These are phyloP conservation scores for Drosophila miranda DNA, from an alignment of 1,140 invertebrate genomes.

Conservation along the genomic window DNA sequence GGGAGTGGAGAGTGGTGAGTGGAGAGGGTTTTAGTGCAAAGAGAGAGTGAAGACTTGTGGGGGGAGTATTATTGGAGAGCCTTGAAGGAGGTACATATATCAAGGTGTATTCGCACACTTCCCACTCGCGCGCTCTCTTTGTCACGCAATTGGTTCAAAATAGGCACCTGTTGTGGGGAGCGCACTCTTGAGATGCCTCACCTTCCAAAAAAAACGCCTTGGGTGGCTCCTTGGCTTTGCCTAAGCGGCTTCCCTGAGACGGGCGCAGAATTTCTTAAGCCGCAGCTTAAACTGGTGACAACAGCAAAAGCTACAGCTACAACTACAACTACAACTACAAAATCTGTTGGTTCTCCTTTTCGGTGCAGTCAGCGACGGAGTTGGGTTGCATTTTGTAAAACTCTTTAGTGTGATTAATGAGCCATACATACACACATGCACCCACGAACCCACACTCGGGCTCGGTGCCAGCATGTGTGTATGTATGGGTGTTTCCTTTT, in stretches of 20 bases:
- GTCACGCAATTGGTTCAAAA: no score
- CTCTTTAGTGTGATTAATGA: slow-evolving; percentile 80
- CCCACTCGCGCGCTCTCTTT: no score
- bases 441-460: slow-evolving; percentile 28
- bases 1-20: not conserved
- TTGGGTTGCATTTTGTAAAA: slow-evolving; percentile 75
- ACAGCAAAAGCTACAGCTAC: slow-evolving; percentile 38
- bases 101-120: no score
- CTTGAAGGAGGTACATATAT: no score
- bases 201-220: no score
- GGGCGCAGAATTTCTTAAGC: slow-evolving; percentile 59
- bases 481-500: slow-evolving; percentile 62
- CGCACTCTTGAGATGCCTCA: no score
- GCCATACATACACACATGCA: slow-evolving; percentile 45
- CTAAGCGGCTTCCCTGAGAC: slow-evolving; percentile 40
- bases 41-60: not conserved
- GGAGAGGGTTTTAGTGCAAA: not conserved
- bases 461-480: not conserved
- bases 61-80: no score
- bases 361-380: slow-evolving; percentile 20
- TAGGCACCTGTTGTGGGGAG: no score
- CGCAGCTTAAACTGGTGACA: slow-evolving; percentile 75
- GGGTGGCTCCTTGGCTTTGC: slow-evolving; percentile 42
- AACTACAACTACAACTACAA: not conserved
- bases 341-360: slow-evolving; percentile 37